Evolutionary conservation across 2,113 vertebrate species (phyloP), one percentile per base, ranked within the genome.

Genomic region (Antigone vipio): DNA sequence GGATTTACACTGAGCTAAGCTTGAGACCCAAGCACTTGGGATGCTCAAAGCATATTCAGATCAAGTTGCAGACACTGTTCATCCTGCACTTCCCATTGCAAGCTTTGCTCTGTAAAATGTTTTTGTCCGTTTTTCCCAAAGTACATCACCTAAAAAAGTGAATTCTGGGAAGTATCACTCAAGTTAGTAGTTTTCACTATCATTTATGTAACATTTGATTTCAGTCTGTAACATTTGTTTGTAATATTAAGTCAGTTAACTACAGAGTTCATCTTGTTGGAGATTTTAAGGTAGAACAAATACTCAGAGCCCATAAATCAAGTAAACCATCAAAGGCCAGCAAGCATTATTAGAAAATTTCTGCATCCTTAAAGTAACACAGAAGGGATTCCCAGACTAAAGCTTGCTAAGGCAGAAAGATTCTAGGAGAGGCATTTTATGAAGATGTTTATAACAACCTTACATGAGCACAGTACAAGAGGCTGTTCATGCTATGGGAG

Each of bases 1-100:
- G 66, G 60, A 95, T 95, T 92, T 91, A 95, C 71, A 73, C n/a
- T 44, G 66, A 84, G 69, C 88, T 88, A 91, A 87, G 64, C 73
- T 81, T 92, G 40, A 95, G 62, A 93, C 34, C 58, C 69, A 91
- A 92, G 80, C 62, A 93, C 77, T 79, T 45, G 71, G 40, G 58
- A 92, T 82, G 59, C 81, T 89, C 80, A 93, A 81, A 93, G 63
- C 11, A 2, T 24, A 80, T 74, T 80, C 67, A 83, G 74, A 89
- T 84, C 76, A 92, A 92, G 64, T 27, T 90, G 38, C 82, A 96
- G 60, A 40, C 5, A 5, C n/a, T 45, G 53, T 17, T 94, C 66
- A 68, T 64, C 58, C 44, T 56, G 58, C 34, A 85, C 22, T 82
- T 67, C 16, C 32, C 44, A 29, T 18, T 80, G 18, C 69, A 82